Evolutionary conservation across 2,888 invertebrate species (phyloP), one percentile per base, ranked within the genome.

Genomic region (Mamestra brassicae): DNA sequence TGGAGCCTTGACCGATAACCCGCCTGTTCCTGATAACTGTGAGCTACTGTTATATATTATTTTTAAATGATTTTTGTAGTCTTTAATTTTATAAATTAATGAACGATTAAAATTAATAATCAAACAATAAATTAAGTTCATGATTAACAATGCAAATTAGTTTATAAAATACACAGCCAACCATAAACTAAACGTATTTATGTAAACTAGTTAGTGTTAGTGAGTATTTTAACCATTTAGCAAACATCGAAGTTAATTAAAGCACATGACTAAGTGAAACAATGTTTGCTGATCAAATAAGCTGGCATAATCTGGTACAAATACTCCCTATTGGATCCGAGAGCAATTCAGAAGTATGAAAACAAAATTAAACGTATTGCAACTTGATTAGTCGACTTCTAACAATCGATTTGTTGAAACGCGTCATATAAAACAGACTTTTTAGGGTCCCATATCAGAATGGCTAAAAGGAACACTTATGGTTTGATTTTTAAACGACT

Each of bases 241-340:
- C 58, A 71, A 80, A 60, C 50, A 81, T 26, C 2, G 36, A 60
- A 61, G 67, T 80, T 80, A 74, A 68, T 79, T 55, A 74, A 70
- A 70, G 13, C 34, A 52, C 58, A 15, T 34, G 26, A 64, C 36
- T 71, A 55, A 45, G 38, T 54, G 61, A 67, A 61, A 79, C 38
- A 68, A 55, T 54, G 60, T 26, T 55, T 10, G 5, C 36, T 67
- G n/a, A 57, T 70, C 34, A 68, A 81, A 74, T 74, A 69, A 78
- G 15, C 72, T 57, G 17, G 13, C 26, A 11, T 74, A 38, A 60
- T 68, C 54, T 58, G n/a, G 38, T 70, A 60, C n/a, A 83, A 72
- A 67, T 60, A 69, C 34, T 55, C n/a, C 50, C 6, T 11, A 36
- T 65, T 8, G 17, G 65, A 60, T n/a, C 17, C 36, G 26, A 66